These are phyloP conservation scores for Cephus nigrinus DNA, from an alignment of 2,888 invertebrate genomes.

Conservation along the genomic window DNA sequence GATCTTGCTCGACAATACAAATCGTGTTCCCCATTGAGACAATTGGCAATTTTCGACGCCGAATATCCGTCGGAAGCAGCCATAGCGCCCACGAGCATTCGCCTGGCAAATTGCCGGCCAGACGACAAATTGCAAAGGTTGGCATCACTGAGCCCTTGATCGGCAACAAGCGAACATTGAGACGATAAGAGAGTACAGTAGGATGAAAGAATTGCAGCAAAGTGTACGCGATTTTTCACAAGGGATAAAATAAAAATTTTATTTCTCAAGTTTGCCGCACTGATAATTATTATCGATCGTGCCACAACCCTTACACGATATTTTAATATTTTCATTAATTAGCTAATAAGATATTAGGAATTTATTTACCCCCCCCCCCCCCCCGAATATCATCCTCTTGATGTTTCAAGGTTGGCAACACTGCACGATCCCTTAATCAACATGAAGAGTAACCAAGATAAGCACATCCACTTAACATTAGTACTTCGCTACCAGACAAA, in stretches of 20 bases:
- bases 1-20: slow-evolving; percentile 38
- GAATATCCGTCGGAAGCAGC: slow-evolving; percentile 61
- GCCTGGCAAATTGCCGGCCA: slow-evolving; percentile 58
- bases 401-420: background rate
- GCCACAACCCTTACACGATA: background rate
- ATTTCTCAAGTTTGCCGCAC: background rate
- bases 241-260: background rate
- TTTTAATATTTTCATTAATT: background rate
- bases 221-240: background rate
- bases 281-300: background rate
- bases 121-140: slow-evolving; percentile 59
- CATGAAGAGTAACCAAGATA: background rate
- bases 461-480: slow-evolving; percentile 45
- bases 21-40: slow-evolving; percentile 60
- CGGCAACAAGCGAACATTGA: background rate
- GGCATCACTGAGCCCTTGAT: background rate
- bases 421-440: background rate
- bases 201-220: background rate
- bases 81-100: slow-evolving; percentile 55
- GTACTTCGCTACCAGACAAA: slow-evolving; percentile 58
- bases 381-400: background rate
- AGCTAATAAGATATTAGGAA: background rate
- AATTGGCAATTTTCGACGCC: slow-evolving; percentile 64
- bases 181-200: background rate
- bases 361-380: background rate